phyloP scores from a whole-genome alignment of 1,140 invertebrate species.

The Magallana gigas region DNA sequence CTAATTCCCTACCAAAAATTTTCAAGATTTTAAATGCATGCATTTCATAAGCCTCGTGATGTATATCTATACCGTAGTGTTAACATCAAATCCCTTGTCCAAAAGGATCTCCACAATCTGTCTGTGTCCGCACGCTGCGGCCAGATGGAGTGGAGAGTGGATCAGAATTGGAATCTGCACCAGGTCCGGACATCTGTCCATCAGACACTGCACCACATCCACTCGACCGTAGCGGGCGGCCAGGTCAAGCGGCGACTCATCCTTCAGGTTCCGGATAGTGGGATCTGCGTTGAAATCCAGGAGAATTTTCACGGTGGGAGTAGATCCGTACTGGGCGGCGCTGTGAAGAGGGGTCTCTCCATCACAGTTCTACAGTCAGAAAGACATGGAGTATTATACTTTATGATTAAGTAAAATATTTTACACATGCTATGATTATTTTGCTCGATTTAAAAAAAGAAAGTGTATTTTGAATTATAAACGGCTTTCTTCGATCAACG shows the following conservation, averaged over 20 bases:
- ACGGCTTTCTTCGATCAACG: too few relatives aligned
- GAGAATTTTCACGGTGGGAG: slow-evolving; percentile 87
- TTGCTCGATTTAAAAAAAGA: too few relatives aligned
- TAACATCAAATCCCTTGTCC: slow-evolving; percentile 92
- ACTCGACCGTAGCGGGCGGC: slow-evolving; percentile 91
- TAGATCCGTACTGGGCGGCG: slow-evolving; percentile 96
- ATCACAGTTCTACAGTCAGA: slow-evolving; percentile 89
- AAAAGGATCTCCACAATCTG: slow-evolving; percentile 90
- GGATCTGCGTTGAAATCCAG: slow-evolving; percentile 91
- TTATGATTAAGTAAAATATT: too few relatives aligned
- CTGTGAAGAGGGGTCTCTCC: slow-evolving; percentile 96
- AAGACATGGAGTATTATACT: too few relatives aligned
- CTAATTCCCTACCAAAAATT: too few relatives aligned
- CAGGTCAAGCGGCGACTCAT: slow-evolving; percentile 95
- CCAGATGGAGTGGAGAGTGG: slow-evolving; percentile 95
- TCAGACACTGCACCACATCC: slow-evolving; percentile 92
- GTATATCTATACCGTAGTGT: slow-evolving; percentile 78
- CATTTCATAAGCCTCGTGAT: too few relatives aligned
- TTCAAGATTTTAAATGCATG: too few relatives aligned
- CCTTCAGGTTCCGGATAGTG: slow-evolving; percentile 90
- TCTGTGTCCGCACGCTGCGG: slow-evolving; percentile 95
- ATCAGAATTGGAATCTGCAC: slow-evolving; percentile 82
- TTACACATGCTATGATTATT: too few relatives aligned
- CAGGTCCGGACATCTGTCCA: slow-evolving; percentile 79
- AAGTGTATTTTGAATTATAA: too few relatives aligned